A percentile compares a stretch with the other conserved stretches of the same genome.
These are phyloP conservation scores for Habropoda laboriosa DNA, from an alignment of 1,140 invertebrate genomes.

Conservation along the genomic window DNA sequence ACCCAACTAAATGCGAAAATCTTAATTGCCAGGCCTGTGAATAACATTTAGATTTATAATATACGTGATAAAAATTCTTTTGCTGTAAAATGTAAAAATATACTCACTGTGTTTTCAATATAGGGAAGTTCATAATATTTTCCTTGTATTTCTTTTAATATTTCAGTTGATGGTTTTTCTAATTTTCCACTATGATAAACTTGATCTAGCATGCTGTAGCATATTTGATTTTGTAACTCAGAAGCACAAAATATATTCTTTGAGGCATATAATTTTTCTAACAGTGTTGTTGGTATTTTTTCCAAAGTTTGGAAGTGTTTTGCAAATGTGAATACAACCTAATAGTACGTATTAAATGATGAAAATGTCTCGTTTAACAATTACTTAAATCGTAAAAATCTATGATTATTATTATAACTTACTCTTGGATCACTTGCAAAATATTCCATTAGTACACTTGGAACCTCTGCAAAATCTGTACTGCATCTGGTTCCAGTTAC, in stretches of 20 bases:
- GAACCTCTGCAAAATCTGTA: constrained; percentile 99
- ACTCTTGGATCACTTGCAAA: constrained; percentile 95
- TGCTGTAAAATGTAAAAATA: not conserved
- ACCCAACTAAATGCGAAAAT: constrained; percentile 98
- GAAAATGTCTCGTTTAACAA: constrained; percentile 23
- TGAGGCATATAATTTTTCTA: constrained; percentile 90
- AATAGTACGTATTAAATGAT: constrained; percentile 17
- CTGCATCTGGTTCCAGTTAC: constrained; percentile 98
- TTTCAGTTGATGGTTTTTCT: constrained; percentile 86
- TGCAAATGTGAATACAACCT: constrained; percentile 94
- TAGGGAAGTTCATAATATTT: constrained; percentile 94
- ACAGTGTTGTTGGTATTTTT: constrained; percentile 89
- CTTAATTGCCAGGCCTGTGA: constrained; percentile 95
- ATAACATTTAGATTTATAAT: constrained; percentile 22
- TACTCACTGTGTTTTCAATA: constrained; percentile 90
- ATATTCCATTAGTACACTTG: constrained; percentile 99
- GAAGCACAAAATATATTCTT: constrained; percentile 94
- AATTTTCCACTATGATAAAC: constrained; percentile 89
- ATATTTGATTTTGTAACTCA: constrained; percentile 95
- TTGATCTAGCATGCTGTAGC: constrained; percentile 89
- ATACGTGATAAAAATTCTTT: constrained; percentile 6
- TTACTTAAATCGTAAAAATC: not conserved
- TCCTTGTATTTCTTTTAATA: constrained; percentile 90
- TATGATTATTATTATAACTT: constrained; percentile 52
- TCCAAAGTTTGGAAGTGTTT: constrained; percentile 95